Evolutionary conservation across 2,888 invertebrate species (phyloP).

Genomic region (Pristionchus mayeri): DNA sequence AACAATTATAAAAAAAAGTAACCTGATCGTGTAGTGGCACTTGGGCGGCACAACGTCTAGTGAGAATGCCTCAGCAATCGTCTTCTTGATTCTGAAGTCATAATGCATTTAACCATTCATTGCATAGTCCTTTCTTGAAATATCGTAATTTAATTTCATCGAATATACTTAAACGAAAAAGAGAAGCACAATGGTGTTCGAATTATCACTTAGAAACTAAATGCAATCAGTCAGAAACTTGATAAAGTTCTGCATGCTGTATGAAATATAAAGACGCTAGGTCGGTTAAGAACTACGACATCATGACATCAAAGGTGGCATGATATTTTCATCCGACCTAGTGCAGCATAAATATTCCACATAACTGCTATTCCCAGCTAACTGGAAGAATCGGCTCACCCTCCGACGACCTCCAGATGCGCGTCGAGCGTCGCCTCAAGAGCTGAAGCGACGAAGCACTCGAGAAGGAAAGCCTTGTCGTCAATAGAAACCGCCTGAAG

Average conservation of each 20-base stretch:
- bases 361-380: no score
- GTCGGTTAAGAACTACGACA: neutral
- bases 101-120: no score
- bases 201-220: neutral
- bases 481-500: constrained; percentile 49
- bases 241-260: no score
- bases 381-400: constrained; percentile 27
- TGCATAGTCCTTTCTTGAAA: no score
- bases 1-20: neutral
- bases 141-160: neutral
- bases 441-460: constrained; percentile 58
- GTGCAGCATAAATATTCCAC: no score
- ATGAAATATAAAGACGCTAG: no score
- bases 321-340: no score
- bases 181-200: no score
- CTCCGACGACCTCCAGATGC: constrained; percentile 62
- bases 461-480: constrained; percentile 62
- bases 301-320: neutral
- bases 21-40: constrained; percentile 70
- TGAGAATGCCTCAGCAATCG: constrained; percentile 68
- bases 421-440: constrained; percentile 64
- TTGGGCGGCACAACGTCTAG: constrained; percentile 70
- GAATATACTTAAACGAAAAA: no score
- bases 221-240: no score
- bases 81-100: constrained; percentile 57